Evolutionary conservation across 2,888 invertebrate genomes (phyloP).

Genomic region (Macrosoma leucophasiata): DNA sequence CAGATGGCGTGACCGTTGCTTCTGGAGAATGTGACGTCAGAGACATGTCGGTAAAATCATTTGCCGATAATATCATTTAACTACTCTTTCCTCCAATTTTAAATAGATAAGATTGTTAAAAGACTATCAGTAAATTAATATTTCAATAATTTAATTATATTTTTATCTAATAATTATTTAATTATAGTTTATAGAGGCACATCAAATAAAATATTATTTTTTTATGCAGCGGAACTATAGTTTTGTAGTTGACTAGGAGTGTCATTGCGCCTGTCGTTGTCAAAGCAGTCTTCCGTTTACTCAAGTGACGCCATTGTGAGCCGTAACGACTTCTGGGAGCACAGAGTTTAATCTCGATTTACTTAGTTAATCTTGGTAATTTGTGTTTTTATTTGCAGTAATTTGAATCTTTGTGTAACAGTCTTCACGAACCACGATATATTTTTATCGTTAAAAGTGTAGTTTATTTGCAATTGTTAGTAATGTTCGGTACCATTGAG

Average conservation of each 20-base stretch:
- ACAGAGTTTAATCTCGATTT: constrained; percentile 81
- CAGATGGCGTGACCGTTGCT: constrained; percentile 49
- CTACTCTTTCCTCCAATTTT: constrained; percentile 4
- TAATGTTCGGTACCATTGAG: constrained; percentile 77
- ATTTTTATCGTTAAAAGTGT: constrained; percentile 56
- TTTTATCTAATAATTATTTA: background rate
- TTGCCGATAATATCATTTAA: constrained; percentile 13
- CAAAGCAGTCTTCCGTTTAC: constrained; percentile 57
- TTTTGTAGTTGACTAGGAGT: constrained; percentile 34
- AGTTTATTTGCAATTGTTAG: constrained; percentile 58
- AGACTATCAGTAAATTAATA: background rate
- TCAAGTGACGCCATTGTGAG: constrained; percentile 88
- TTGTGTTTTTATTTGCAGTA: constrained; percentile 43
- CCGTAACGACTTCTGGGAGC: constrained; percentile 83
- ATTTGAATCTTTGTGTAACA: constrained; percentile 61
- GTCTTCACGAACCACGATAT: constrained; percentile 52
- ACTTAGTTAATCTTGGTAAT: constrained; percentile 79
- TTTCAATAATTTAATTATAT: background rate
- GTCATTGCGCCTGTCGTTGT: constrained; percentile 42
- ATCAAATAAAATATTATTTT: too few relatives aligned
- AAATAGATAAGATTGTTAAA: background rate
- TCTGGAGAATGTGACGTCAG: constrained; percentile 48
- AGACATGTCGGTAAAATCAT: constrained; percentile 46
- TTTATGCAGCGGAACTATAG: constrained; percentile 9
- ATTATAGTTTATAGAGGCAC: background rate